Evolutionary conservation across 2,113 vertebrate species (phyloP).

Genomic region (Carollia perspicillata): DNA sequence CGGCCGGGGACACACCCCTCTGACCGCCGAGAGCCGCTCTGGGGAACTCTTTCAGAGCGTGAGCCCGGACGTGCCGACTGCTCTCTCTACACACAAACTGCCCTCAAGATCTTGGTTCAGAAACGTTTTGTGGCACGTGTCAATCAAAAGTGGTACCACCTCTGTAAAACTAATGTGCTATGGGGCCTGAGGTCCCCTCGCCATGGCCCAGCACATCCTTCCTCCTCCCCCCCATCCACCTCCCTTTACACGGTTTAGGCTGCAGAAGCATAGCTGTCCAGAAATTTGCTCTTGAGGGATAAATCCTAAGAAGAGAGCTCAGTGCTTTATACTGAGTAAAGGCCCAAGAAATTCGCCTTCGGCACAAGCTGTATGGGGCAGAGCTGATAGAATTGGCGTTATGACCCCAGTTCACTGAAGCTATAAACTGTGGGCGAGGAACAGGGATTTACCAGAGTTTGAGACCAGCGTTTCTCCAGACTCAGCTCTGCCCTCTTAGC

Average conservation of each 20-base stretch:
- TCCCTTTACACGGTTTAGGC: constrained; percentile 40
- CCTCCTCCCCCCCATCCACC: not conserved
- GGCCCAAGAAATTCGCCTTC: constrained; percentile 58
- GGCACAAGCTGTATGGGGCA: constrained; percentile 51
- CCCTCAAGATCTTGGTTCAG: constrained; percentile 24
- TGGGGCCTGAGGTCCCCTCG: not conserved
- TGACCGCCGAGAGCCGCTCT: not conserved
- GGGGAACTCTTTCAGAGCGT: not conserved
- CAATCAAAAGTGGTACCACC: constrained; percentile 38
- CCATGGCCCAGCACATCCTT: constrained; percentile 5
- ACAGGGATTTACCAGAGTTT: constrained; percentile 21
- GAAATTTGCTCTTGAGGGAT: constrained; percentile 62
- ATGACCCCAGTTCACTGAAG: constrained; percentile 53
- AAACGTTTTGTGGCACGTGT: constrained; percentile 21
- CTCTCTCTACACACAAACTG: not conserved
- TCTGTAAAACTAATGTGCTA: not conserved
- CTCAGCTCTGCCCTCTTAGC: constrained; percentile 30
- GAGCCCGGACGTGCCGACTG: not conserved
- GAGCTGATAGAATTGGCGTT: constrained; percentile 48
- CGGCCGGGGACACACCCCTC: constrained; percentile 26
- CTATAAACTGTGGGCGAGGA: constrained; percentile 55
- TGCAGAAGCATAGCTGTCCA: constrained; percentile 65
- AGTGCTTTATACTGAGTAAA: constrained; percentile 59
- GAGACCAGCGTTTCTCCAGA: constrained; percentile 47
- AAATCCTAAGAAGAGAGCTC: constrained; percentile 56